phyloP scores from a whole-genome alignment of 2,797 vertebrate species.

The Natrix natrix region DNA sequence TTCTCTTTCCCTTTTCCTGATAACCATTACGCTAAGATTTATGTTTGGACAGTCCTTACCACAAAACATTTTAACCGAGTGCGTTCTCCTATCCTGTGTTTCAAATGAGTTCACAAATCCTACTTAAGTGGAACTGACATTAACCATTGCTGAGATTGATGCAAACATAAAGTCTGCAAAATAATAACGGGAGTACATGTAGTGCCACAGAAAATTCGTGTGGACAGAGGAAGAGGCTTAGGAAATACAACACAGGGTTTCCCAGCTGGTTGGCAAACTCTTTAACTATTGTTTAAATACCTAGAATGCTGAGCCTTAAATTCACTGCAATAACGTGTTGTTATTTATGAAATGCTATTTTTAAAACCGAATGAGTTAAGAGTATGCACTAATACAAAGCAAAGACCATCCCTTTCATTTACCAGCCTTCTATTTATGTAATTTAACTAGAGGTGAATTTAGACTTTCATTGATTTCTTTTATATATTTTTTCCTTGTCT shows the following conservation, averaged over 20 bases:
- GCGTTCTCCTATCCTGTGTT: not conserved
- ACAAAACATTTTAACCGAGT: not conserved
- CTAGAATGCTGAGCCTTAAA: not conserved
- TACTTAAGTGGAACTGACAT: not conserved
- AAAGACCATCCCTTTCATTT: conserved; percentile 22
- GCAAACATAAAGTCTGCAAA: not conserved
- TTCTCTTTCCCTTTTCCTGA: not conserved
- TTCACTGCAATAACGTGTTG: not conserved
- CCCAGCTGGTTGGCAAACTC: not conserved
- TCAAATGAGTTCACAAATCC: not conserved
- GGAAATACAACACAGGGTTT: not conserved
- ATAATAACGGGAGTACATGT: not conserved
- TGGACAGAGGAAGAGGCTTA: not conserved
- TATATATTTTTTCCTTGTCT: not conserved
- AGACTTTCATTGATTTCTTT: conserved; percentile 2
- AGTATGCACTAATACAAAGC: conserved; percentile 36
- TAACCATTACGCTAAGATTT: not conserved
- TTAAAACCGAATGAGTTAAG: conserved; percentile 42
- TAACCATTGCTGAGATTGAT: not conserved
- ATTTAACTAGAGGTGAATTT: conserved; percentile 39
- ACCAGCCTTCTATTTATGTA: conserved; percentile 31
- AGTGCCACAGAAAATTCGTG: not conserved
- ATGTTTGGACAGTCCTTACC: not conserved
- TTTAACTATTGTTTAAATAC: not conserved
- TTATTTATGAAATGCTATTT: conserved; percentile 24